Base-by-base conservation (phyloP, 2,797 vertebrate species). In the Acanthornis magna region DNA sequence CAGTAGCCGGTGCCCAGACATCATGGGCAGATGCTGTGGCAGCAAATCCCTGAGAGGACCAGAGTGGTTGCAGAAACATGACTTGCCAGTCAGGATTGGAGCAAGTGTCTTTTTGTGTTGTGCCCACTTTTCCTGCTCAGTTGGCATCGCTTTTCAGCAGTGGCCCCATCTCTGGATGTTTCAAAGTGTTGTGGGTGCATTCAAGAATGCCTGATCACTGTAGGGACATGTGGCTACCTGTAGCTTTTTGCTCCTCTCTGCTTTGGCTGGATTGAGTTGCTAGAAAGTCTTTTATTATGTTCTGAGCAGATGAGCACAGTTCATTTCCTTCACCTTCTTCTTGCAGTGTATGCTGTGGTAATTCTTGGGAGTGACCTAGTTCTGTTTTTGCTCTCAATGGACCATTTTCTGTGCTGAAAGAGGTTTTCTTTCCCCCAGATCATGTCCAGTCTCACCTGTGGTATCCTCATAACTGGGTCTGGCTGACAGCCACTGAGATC, bases 401-500 rank as follows among this genome's bases (percentile, higher is more conserved):
- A 62, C 50, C 12, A 42, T 42, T 13, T 77, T 10, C 32, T 71
- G 30, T 79, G 63, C 85, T 96, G 47, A 94, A 72, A 89, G 54
- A 54, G 15, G 10, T 58, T 85, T 94, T 89, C 22, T 90, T 77
- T 77, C 21, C 58, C 27, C 13, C 30, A 99, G 99, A 97, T 96
- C 99, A 99, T 30, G 85, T 99, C 10, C 98, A 99, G 63, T 96
- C 98, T 89, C 99, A 99, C 97, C 97, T 99, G 93, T 98, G 98
- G 84, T 98, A 99, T 86, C 99, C 99, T 60, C 99, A 99, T 95
- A 99, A 96, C 95, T 99, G 99, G 99, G 99, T 99, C 67, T 99
- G 99, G 99, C 97, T 99, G 82, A 99, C 99, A 0, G 98, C 99
- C 42, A 98, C 99, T 10, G 99, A 99, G 98, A 98, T 99, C 54